Percentiles rank a stretch among this genome's conserved stretches.
Conservation (phyloP, 1,140 invertebrate genomes). For the Brachionus koreanus region DNA sequence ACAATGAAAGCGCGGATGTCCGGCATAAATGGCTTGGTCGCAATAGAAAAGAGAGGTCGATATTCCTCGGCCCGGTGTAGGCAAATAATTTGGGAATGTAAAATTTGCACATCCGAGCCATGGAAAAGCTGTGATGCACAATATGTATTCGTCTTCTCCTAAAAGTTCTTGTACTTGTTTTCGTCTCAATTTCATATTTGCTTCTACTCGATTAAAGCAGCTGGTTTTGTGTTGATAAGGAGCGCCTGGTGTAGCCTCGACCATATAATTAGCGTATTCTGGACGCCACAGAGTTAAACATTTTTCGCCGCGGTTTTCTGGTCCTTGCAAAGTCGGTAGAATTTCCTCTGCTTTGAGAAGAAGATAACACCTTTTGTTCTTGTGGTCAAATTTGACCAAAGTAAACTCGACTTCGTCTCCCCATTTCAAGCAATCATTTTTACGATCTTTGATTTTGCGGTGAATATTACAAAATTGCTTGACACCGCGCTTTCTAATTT, state of each 20-base stretch:
- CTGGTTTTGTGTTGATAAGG: conserved; percentile 76
- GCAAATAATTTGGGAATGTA: conserved; percentile 70
- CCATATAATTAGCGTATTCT: conserved; percentile 97
- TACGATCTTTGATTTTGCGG: conserved; percentile 74
- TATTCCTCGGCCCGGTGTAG: neutral
- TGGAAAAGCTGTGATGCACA: conserved; percentile 86
- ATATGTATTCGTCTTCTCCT: conserved; percentile 73
- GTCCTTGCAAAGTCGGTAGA: conserved; percentile 71
- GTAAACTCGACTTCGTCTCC: conserved; percentile 95
- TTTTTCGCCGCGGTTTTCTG: neutral
- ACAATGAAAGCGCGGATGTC: conserved; percentile 80
- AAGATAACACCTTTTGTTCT: conserved; percentile 73
- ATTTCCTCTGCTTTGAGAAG: conserved; percentile 76
- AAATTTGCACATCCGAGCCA: conserved; percentile 83
- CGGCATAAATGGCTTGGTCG: conserved; percentile 83
- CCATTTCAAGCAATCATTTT: conserved; percentile 95
- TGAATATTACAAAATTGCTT: conserved; percentile 89
- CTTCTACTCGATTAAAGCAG: conserved; percentile 95
- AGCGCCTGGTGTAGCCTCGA: conserved; percentile 97
- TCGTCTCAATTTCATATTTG: conserved; percentile 81
- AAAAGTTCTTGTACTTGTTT: conserved; percentile 77
- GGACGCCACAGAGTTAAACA: conserved; percentile 72
- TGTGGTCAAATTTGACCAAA: conserved; percentile 88
- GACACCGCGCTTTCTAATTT: conserved; percentile 84
- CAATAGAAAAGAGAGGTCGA: conserved; percentile 82